Base-by-base conservation (phyloP, 2,888 invertebrate species). In the Nudaria mundana region DNA sequence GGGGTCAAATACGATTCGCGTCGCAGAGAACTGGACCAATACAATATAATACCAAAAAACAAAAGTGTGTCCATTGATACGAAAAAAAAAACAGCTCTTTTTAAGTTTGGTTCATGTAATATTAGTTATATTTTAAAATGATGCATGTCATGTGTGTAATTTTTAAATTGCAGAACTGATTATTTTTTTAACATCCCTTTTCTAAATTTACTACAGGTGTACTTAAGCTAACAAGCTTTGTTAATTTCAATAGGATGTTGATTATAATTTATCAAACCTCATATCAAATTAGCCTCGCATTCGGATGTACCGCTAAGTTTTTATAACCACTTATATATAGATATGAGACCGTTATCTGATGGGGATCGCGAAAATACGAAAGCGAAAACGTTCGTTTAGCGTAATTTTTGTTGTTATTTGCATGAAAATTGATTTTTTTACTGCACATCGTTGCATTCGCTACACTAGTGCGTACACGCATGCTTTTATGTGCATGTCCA, bases 241-340 rank as follows among this genome's bases (percentile, higher is more conserved):
- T 53, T 47, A 45, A 29, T 35, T 42, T 55, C 48, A 45, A 38
- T 52, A 50, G 59, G 61, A 66, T 38, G 50, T 49, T 47, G 37
- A 48, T 51, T 47, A 48, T 42, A 45, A 68, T 67, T 77, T 73
- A 77, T 78, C 78, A 56, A 62, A 65, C 60, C 55, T 48, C 60
- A 58, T 63, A 75, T 71, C 74, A 52, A 39, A 46, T 40, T 33
- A 29, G 46, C 45, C 48, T 59, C 57, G 43, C 53, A 44, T 44
- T 48, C 53, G 82, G 86, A 85, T 71, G 80, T 73, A 63, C 64
- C 71, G 72, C 76, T 76, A 80, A 75, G 69, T 87, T 86, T 85
- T 86, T 79, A 53, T 48, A 63, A 59, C 52, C 58, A 50, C 41
- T 40, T 70, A 73, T 76, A 59, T 48, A 52, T 56, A 63, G 75